Conservation (phyloP, 2,113 vertebrate species). For the Calcarius ornatus region DNA sequence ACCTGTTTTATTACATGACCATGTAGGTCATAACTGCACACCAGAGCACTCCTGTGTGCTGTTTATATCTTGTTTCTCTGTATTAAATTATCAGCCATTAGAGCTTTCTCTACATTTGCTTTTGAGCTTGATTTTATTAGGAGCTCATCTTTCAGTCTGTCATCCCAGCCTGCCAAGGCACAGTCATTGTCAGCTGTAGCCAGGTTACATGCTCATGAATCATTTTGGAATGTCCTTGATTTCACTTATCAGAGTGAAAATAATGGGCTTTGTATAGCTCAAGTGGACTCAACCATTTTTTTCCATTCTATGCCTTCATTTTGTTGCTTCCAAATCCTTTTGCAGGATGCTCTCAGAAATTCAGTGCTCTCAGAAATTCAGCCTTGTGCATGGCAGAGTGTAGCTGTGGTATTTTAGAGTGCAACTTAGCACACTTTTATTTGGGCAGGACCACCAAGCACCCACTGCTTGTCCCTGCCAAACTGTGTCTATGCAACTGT, state of each 20-base stretch:
- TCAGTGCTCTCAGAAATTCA: background rate
- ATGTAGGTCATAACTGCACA: background rate
- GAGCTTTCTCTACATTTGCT: background rate
- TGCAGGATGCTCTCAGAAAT: background rate
- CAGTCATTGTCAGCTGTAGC: slow-evolving; percentile 5
- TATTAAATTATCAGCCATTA: background rate
- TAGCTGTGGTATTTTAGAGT: background rate
- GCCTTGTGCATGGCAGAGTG: background rate
- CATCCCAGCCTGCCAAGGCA: background rate
- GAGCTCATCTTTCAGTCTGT: slow-evolving; percentile 2
- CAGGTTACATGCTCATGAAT: slow-evolving; percentile 3
- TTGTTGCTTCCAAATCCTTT: background rate
- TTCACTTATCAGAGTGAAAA: background rate
- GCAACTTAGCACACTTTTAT: background rate
- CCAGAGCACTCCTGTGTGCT: background rate
- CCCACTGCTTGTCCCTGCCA: background rate
- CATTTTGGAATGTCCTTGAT: slow-evolving; percentile 10
- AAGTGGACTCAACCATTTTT: background rate
- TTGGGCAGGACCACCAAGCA: background rate
- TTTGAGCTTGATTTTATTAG: slow-evolving; percentile 19
- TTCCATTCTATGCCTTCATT: background rate
- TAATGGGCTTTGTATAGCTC: background rate
- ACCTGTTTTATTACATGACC: background rate
- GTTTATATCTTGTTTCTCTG: background rate
- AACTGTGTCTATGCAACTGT: background rate